A percentile compares a stretch with the other conserved stretches of the same genome.
Evolutionary conservation across 2,113 vertebrate genomes (phyloP).

Genomic region (Alces alces): DNA sequence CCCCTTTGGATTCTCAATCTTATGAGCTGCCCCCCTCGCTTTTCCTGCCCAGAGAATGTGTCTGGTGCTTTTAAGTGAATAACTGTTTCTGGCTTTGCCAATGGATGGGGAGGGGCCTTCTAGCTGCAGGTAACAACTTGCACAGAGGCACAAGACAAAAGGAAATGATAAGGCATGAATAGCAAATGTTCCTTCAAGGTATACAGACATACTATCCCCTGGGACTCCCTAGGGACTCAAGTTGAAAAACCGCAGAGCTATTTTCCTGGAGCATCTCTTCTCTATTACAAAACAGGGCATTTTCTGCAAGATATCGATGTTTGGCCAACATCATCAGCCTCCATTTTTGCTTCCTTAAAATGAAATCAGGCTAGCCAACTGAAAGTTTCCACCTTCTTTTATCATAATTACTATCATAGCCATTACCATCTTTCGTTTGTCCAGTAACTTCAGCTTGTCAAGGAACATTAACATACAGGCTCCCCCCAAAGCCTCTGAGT

Average conservation of each 20-base stretch:
- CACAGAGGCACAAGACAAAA: background rate
- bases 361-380: background rate
- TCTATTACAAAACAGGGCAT: background rate
- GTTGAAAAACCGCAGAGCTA: background rate
- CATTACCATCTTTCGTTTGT: background rate
- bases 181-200: background rate
- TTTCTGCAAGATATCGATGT: background rate
- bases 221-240: background rate
- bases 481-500: background rate
- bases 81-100: background rate
- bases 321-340: background rate
- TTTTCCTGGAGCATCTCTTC: background rate
- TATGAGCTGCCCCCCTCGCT: background rate
- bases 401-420: background rate
- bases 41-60: background rate
- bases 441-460: background rate
- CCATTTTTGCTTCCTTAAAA: background rate
- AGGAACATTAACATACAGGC: background rate
- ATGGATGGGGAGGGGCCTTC: background rate
- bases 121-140: background rate
- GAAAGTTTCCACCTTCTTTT: background rate
- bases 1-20: background rate
- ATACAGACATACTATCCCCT: background rate
- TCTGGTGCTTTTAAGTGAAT: background rate
- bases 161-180: background rate